These are phyloP conservation scores for Lathronympha strigana DNA, from an alignment of 2,888 invertebrate genomes.

Conservation along the genomic window DNA sequence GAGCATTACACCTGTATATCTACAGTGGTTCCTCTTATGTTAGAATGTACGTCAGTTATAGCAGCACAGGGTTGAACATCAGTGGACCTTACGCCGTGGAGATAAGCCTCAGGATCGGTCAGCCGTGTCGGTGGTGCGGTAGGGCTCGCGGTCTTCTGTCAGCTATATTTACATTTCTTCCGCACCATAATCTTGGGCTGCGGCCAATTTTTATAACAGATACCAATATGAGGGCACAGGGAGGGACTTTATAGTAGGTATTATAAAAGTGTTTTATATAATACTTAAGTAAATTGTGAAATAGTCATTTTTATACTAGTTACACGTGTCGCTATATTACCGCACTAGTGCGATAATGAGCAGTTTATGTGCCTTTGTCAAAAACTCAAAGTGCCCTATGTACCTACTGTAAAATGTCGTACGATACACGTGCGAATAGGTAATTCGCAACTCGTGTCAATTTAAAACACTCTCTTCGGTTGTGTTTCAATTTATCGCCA, in stretches of 20 bases:
- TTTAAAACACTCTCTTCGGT: no score
- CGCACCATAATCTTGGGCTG: conserved; percentile 46
- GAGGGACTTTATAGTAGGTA: conserved; percentile 43
- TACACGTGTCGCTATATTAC: no score
- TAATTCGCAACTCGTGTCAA: no score
- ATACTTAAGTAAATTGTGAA: neutral
- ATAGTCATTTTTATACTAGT: no score
- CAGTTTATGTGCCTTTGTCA: no score
- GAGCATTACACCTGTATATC: neutral
- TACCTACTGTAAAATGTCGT: no score
- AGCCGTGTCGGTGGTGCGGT: neutral
- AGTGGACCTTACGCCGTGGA: neutral
- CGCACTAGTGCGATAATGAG: no score
- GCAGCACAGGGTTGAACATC: neutral
- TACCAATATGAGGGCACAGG: conserved; percentile 38
- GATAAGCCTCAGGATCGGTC: neutral
- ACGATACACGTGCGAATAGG: no score
- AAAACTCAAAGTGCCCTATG: no score
- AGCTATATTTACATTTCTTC: conserved; percentile 44
- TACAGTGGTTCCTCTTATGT: neutral
- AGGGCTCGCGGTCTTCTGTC: conserved; percentile 18
- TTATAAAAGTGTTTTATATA: neutral
- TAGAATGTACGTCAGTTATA: neutral
- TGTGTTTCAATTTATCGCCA: no score
- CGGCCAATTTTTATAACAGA: conserved; percentile 57